Conservation (phyloP, 53 echinoderm and acorn worm genomes). For the Stichopus horrens region DNA sequence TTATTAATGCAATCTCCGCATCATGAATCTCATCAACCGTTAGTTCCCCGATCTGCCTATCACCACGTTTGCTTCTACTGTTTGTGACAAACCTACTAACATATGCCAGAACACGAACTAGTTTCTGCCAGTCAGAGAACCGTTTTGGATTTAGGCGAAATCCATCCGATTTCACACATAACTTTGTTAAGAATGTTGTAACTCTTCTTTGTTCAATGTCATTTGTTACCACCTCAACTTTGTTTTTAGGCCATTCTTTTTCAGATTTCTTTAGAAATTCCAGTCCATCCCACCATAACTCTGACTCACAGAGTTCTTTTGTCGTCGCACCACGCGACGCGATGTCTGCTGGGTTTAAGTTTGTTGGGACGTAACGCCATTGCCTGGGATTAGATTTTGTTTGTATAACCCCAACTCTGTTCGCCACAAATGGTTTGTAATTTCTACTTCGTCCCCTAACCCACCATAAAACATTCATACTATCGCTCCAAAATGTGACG, state of each 20-base stretch:
- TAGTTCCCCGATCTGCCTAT: not conserved
- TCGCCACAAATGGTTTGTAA: conserved; percentile 71
- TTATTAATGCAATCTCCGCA: conserved; percentile 6
- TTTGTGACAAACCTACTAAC: conserved; percentile 11
- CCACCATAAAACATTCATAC: conserved; percentile 64
- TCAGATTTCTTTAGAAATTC: conserved; percentile 16
- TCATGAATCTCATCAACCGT: conserved; percentile 11
- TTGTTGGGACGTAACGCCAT: conserved; percentile 57
- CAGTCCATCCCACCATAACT: conserved; percentile 49
- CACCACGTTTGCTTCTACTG: not conserved
- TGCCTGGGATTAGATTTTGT: conserved; percentile 42
- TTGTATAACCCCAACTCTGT: conserved; percentile 57
- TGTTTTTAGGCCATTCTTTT: conserved; percentile 9
- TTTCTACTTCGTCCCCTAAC: conserved; percentile 50
- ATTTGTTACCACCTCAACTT: conserved; percentile 1
- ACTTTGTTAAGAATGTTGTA: not conserved
- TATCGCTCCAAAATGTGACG: conserved; percentile 62
- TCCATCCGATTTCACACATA: not conserved
- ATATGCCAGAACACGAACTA: conserved; percentile 21
- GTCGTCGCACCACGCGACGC: conserved; percentile 57
- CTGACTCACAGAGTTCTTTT: not conserved
- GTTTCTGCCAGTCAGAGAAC: conserved; percentile 18
- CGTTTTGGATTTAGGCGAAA: conserved; percentile 13
- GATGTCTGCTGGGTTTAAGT: conserved; percentile 58
- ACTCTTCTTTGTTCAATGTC: not conserved